Evolutionary conservation across 1,140 invertebrate species (phyloP).

Genomic region (Luehdorfia chinensis): DNA sequence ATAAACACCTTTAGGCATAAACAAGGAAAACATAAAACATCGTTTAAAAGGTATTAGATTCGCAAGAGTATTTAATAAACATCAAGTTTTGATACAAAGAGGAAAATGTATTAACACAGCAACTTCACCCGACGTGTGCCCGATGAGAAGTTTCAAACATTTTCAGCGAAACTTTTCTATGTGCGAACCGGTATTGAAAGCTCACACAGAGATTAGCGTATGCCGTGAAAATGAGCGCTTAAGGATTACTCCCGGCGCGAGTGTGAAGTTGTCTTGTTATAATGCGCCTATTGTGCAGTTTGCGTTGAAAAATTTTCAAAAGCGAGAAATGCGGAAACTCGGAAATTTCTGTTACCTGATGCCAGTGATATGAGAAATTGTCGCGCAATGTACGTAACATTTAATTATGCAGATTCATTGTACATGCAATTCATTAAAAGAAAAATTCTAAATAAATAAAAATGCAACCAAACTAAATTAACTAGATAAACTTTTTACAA

Average conservation of each 20-base stretch:
- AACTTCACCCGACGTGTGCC: constrained; percentile 50
- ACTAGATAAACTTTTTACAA: too few relatives aligned
- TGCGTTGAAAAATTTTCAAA: constrained; percentile 23
- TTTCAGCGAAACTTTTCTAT: constrained; percentile 73
- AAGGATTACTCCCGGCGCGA: constrained; percentile 58
- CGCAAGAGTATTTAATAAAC: constrained; percentile 48
- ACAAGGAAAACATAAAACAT: too few relatives aligned
- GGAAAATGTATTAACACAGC: constrained; percentile 71
- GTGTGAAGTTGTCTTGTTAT: constrained; percentile 64
- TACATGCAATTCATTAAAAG: too few relatives aligned
- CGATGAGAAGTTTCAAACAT: constrained; percentile 66
- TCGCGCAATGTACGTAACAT: constrained; percentile 16
- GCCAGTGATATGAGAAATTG: constrained; percentile 10
- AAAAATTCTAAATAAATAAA: too few relatives aligned
- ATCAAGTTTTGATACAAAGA: constrained; percentile 64
- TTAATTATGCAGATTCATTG: constrained; percentile 13
- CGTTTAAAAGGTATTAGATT: constrained; percentile 6
- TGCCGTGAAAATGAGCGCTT: constrained; percentile 58
- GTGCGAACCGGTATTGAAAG: constrained; percentile 71
- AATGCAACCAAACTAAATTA: too few relatives aligned
- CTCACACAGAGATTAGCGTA: constrained; percentile 65
- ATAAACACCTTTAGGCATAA: too few relatives aligned
- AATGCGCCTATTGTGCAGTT: constrained; percentile 20
- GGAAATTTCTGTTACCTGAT: constrained; percentile 17
- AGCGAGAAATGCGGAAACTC: constrained; percentile 6